Base-by-base conservation (phyloP, 2,113 vertebrate genomes). In the Chaetura pelagica region DNA sequence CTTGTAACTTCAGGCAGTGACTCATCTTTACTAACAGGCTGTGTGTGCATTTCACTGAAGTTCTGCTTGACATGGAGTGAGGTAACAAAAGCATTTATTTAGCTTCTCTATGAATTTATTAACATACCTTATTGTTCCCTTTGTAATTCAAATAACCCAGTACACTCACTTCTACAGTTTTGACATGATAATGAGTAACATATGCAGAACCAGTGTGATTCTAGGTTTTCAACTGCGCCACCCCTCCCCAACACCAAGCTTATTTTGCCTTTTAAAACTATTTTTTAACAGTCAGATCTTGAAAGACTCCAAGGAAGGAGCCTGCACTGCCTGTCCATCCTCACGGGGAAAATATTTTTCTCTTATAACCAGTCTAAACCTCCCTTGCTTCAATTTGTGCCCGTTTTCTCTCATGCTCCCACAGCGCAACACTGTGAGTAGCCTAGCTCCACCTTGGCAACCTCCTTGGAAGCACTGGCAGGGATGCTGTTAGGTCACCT, bases 231-330 rank as follows among this genome's bases (percentile, higher is more conserved):
- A 77, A 49, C 27, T 42, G 32, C 21, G 22, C 12, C 7, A 63
- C 15, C 57, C n/a, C 23, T 54, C 12, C 11, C 8, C 0, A 0
- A 15, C n/a, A 22, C 48, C 6, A 21, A 8, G 35, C 61, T n/a
- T 63, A 57, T 35, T 63, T 96, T 87, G 9, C 10, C 18, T 73
- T 84, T 69, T 34, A 3, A 14, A 78, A 44, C 35, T 68, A 51
- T 35, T 90, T 55, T 55, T 61, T 52, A 69, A 32, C 12, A 32
- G 19, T 46, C 49, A 83, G 38, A 15, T 80, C 67, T 73, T 87
- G 40, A 61, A 57, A n/a, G 11, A 48, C 40, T 84, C 19, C 62
- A 86, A 71, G 24, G 19, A 63, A 90, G 38, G 9, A 59, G 8
- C 34, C 79, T 59, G 12, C 29, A 76, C 29, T 27, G 13, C 4